Base-by-base conservation (phyloP, 2,797 vertebrate genomes). In the Mormyrops attenuatus region DNA sequence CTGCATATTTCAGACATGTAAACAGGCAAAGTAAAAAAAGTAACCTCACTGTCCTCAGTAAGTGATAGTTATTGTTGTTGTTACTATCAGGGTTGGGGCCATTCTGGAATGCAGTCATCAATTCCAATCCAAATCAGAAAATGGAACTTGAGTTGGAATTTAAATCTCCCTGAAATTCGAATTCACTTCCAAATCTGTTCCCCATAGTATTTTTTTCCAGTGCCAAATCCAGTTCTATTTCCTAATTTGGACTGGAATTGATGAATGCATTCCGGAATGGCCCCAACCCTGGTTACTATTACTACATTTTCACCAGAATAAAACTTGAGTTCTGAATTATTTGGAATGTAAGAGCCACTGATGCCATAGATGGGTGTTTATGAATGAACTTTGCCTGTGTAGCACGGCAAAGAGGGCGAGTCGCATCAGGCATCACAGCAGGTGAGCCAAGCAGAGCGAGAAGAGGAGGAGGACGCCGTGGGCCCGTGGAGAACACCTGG, bases 361-460 rank as follows among this genome's bases (percentile, higher is more conserved):
- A 47, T 47, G 41, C 41, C n/a, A 20, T 22, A 82, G 69, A 38
- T 41, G 69, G 15, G 52, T 52, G 53, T 38, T 53, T 34, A 15
- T 50, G 47, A 53, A 52, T 86, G 50, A 53, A 26, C 22, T 30
- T 22, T 86, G 52, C 9, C 50, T 55, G 85, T 47, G 77, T 22
- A 17, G 5, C 26, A 69, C 5, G 26, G 69, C 69, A 47, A 15
- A 34, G 9, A 17, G 85, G 50, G 3, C 2, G 15, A 38, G 50
- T 55, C n/a, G 2, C 38, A 34, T 96, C 96, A 91, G 95, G 96
- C 93, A 96, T 94, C 49, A 96, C 94, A 88, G 93, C 91, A 60
- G 94, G 94, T 90, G 94, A 96, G 87, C 96, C 93, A 8, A 92
- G 94, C 88, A 95, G 88, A 15, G 90, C 95, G 55, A 73, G 52